Evolutionary conservation across 2,113 vertebrate species (phyloP), one percentile per base, ranked within the genome.

Genomic region (Penelope pileata): DNA sequence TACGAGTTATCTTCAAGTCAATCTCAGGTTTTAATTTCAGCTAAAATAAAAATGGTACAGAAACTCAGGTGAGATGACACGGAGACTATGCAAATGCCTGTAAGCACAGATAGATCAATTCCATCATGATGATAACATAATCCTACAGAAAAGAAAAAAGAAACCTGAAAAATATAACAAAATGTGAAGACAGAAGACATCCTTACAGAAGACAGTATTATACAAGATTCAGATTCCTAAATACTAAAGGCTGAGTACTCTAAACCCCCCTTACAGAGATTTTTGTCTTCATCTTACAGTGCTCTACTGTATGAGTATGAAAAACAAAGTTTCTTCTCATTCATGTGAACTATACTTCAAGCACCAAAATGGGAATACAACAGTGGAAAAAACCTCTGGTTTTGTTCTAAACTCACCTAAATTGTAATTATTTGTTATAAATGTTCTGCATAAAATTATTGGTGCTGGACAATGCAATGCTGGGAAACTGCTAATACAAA

Each of bases 221-320:
- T 26, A 50, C 17, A 66, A 1, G 5, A 42, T 21, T n/a, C 5
- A 1, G 5, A 42, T 21, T n/a, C 5, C 13, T 62, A 19, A 78
- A 63, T 38, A 78, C 14, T 11, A 43, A 77, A 67, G 16, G 53
- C 36, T 59, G 42, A 42, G 16, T 38, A 23, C 7, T 56, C 40
- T n/a, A 67, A 22, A 72, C 12, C 27, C 60, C 23, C 51, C 34
- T 43, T 42, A 38, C 10, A 80, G 56, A 11, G 12, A 74, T 47
- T 48, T 63, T 79, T 56, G 77, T 19, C 53, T 88, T 32, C 10
- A 19, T 27, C 4, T 32, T 60, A 18, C 32, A 16, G 1, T 47
- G 40, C 10, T 7, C 63, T 34, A n/a, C 7, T 0, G 1, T 32
- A 22, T 0, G 0, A 75, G 16, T 24, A 75, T 1, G 3, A 77